Evolutionary conservation across 2,888 invertebrate genomes (phyloP), one percentile per base, ranked within the genome.

Genomic region (Eupeodes luniger): DNA sequence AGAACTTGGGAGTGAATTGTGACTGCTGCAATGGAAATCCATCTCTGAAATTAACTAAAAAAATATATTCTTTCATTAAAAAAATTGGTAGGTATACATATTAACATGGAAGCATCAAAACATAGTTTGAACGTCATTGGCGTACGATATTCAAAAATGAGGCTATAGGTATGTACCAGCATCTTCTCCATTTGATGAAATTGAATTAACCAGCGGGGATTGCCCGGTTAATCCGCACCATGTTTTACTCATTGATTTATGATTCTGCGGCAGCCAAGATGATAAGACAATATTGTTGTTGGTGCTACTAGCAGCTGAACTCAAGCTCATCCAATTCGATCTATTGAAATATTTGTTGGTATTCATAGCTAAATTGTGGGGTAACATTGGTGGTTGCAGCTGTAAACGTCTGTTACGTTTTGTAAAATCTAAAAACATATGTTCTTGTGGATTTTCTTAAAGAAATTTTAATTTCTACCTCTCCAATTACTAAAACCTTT

Each of bases 401-500:
- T 16, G 67, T 36, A 36, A 40, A 0, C 49, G 84, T 3, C 77
- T 80, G 49, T 62, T 80, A 5, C 80, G 80, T 14, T 34, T 49
- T 9, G 84, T 77, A 49, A 74, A 87, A 57, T 87, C 87, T 87
- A 75, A 44, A 83, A 76, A 36, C 53, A 40, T 27, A 69, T 55
- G 11, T 67, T 27, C 11, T 62, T 12, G 9, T 62, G 12, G 34
- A 7, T 57, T 51, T 59, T 16, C 5, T 14, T 4, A 49, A 57
- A 11, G 1, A 0, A 36, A 79, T 59, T 66, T 27, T 0, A n/a
- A 6, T 36, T 5, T 34, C 16, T 53, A 95, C 95, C 94, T 94
- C 93, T 94, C 94, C 95, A 95, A 78, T 93, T 94, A 91, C 94
- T 94, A 87, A 95, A 94, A 82, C 94, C 94, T 91, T 94, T 94